Evolutionary conservation across 1,140 invertebrate genomes (phyloP), one percentile per base, ranked within the genome.

Genomic region (Drosophila leontia): DNA sequence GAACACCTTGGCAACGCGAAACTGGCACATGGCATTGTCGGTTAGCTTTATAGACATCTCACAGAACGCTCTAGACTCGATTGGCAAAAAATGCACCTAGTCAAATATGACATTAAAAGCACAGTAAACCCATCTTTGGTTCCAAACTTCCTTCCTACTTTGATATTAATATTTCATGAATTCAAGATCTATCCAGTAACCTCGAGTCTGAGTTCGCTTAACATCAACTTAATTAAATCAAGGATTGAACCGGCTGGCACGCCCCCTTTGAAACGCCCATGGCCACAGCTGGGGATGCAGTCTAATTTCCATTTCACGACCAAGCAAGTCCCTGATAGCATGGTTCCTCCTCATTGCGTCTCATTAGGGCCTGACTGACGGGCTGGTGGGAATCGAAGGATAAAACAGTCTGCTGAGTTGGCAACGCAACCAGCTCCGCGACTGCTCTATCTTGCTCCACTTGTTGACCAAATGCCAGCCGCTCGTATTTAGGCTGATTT

Each of bases 401-500:
- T 39, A 67, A 80, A 83, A 80, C 62, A 56, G 61, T 69, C 84
- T 75, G 77, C 60, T 60, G 63, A 87, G 71, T 65, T 82, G 70
- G 75, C 82, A 74, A 75, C 44, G 51, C 63, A 75, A 56, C 62
- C 48, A 42, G 48, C 56, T 26, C 19, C 7, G 13, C 42, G 29
- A 1, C 26, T 23, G 34, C 56, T 29, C 13, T n/a, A 29, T 59
- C 50, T 29, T 56, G n/a, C 29, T 29, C 64, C 32, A 62, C 65
- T 68, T 79, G 83, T 87, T 86, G 83, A 82, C 79, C 83, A 65
- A 76, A 58, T 82, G 82, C 82, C 82, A 86, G 82, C 53, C 78
- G 47, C 83, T 87, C 80, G 84, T 80, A 88, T 87, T 87, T 88
- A 78, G 77, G 74, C 84, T 72, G 80, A 78, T 78, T 84, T 83